These are phyloP conservation scores for Castor canadensis DNA, from an alignment of 2,113 vertebrate genomes.

Conservation along the genomic window DNA sequence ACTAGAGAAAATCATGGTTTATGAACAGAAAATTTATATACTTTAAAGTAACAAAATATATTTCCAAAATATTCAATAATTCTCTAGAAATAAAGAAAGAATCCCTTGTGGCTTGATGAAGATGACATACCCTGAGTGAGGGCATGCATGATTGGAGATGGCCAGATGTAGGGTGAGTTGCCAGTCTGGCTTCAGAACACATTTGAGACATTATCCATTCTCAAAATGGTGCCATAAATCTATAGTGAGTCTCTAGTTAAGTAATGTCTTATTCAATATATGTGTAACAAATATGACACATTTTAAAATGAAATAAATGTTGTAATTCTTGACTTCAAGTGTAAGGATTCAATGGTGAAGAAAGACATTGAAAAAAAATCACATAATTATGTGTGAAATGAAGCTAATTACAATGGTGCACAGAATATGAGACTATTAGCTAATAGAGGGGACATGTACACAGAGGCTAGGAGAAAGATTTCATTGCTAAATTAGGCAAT, in stretches of 20 bases:
- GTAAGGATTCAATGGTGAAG: not conserved
- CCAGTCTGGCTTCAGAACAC: not conserved
- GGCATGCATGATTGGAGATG: not conserved
- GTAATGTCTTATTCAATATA: not conserved
- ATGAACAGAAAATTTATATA: not conserved
- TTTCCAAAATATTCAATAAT: not conserved
- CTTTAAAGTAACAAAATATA: not conserved
- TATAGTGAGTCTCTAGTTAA: not conserved
- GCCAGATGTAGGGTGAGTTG: rapidly evolving
- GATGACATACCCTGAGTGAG: not conserved
- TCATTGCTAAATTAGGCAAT: not conserved
- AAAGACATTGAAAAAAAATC: not conserved
- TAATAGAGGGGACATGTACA: not conserved
- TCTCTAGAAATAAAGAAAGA: not conserved
- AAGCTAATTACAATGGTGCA: not conserved
- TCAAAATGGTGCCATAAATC: not conserved
- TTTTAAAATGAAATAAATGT: not conserved
- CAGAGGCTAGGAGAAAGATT: not conserved
- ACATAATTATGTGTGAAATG: not conserved
- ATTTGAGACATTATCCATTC: not conserved
- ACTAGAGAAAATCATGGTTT: no score
- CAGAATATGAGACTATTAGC: not conserved
- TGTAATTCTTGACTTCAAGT: not conserved
- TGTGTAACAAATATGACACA: not conserved
- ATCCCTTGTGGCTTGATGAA: not conserved